Evolutionary conservation across 2,113 vertebrate genomes (phyloP), one percentile per base, ranked within the genome.

Genomic region (Trematomus loennbergii): DNA sequence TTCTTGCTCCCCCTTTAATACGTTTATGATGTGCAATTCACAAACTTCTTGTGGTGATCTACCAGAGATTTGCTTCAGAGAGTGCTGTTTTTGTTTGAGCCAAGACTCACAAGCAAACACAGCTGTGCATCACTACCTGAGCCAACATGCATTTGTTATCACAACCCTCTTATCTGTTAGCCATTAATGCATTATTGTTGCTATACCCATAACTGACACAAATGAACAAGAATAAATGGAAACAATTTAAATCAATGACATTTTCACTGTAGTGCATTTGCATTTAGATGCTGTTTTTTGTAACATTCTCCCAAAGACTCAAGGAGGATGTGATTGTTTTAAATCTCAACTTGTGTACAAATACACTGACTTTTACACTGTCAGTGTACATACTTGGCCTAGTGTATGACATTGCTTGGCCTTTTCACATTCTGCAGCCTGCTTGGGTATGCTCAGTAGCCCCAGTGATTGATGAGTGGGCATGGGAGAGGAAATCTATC

Each of bases 381-480:
- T 58, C 53, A 66, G 67, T 67, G 66, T 50, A 49, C 36, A 40
- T 76, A 50, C 40, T 77, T 72, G 76, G 81, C 69, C 75, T 45
- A 55, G 71, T 49, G 75, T 71, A 81, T 93, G 93, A 93, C 93
- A 91, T 91, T 90, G 85, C 74, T 85, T 88, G 90, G 89, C 89
- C 87, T 91, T 87, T 87, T 78, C 85, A 85, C 75, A 79, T 77
- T 86, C 82, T 81, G 59, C 84, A 78, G 83, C 82, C 93, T 95
- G 91, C 89, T 95, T 94, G 88, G 82, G 89, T 93, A 94, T 95
- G 90, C 94, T 91, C 88, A 67, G 78, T 81, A 83, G 88, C 88
- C 87, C 67, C 62, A 60, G 81, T 94, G 94, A 95, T 95, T 94
- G 94, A 95, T 95, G 93, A 94, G 88, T 81, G 71, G 84, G 91